A percentile compares a stretch with the other conserved stretches of the same genome.
Evolutionary conservation across 30 jellyfish, hydroid and myxozoan genomes (phyloP).

Genomic region (Chironex yamaguchii): DNA sequence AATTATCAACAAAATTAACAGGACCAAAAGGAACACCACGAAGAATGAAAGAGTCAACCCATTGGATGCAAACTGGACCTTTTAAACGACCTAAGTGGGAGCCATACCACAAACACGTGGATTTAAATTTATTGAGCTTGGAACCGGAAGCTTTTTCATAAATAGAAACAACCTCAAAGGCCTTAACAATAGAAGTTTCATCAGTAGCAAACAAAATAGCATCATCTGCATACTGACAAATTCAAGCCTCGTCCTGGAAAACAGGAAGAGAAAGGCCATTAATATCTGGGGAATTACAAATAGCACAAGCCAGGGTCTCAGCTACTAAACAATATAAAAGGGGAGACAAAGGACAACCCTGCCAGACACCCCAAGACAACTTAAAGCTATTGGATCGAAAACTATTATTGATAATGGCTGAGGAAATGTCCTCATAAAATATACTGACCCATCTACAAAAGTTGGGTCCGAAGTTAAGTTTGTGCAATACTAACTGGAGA

Average conservation of each 20-base stretch:
- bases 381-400: neutral
- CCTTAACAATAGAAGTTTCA: neutral
- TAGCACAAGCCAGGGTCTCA: slow-evolving; percentile 1
- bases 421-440: neutral
- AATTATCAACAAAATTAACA: neutral
- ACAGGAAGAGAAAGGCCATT: slow-evolving; percentile 32
- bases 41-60: neutral
- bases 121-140: neutral
- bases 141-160: slow-evolving; percentile 27
- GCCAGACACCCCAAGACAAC: slow-evolving; percentile 49
- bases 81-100: neutral
- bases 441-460: neutral
- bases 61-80: neutral
- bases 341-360: slow-evolving; percentile 57
- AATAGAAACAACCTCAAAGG: neutral
- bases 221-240: slow-evolving; percentile 34
- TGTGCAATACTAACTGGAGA: slow-evolving; percentile 9
- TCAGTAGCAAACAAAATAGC: neutral
- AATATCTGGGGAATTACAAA: neutral
- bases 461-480: slow-evolving; percentile 16
- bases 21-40: slow-evolving; percentile 23
- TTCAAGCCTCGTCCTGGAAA: neutral
- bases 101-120: slow-evolving; percentile 10
- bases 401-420: slow-evolving; percentile 4
- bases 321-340: slow-evolving; percentile 9